Conservation (phyloP, 2,797 vertebrate genomes). For the Odontamblyopus rebecca region DNA sequence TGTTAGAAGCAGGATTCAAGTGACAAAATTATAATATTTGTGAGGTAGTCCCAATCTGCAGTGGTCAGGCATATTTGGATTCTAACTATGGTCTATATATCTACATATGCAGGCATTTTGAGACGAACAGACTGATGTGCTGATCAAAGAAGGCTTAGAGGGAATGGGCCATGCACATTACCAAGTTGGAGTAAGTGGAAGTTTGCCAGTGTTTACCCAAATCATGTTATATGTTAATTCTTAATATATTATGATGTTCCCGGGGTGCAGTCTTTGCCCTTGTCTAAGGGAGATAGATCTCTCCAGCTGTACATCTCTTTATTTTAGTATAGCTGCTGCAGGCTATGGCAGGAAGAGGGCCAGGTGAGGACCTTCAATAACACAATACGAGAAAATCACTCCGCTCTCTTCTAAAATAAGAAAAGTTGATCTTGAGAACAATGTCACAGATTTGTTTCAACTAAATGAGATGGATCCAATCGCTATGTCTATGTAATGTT, state of each 20-base stretch:
- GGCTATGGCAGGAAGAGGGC: background rate
- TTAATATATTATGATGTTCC: background rate
- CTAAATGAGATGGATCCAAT: background rate
- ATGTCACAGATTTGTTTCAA: background rate
- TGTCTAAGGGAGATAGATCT: slow-evolving; percentile 1
- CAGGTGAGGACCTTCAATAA: slow-evolving; percentile 10
- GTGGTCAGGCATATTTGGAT: background rate
- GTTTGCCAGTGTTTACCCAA: background rate
- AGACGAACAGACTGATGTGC: background rate
- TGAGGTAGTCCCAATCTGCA: background rate
- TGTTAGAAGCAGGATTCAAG: background rate
- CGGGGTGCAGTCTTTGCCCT: slow-evolving; percentile 2
- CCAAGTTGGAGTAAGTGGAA: background rate
- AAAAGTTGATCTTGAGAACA: slow-evolving; percentile 13
- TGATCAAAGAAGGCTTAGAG: background rate
- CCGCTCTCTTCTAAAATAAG: slow-evolving; percentile 5
- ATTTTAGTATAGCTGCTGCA: background rate
- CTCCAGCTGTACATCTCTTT: background rate
- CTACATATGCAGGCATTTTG: background rate
- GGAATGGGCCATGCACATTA: background rate
- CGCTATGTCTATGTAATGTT: background rate
- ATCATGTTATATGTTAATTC: slow-evolving; percentile 5
- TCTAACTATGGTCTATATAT: no score
- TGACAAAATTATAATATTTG: background rate
- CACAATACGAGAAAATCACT: slow-evolving; percentile 13